Conservation (phyloP, 2,797 vertebrate genomes). For the Mareca strepera region DNA sequence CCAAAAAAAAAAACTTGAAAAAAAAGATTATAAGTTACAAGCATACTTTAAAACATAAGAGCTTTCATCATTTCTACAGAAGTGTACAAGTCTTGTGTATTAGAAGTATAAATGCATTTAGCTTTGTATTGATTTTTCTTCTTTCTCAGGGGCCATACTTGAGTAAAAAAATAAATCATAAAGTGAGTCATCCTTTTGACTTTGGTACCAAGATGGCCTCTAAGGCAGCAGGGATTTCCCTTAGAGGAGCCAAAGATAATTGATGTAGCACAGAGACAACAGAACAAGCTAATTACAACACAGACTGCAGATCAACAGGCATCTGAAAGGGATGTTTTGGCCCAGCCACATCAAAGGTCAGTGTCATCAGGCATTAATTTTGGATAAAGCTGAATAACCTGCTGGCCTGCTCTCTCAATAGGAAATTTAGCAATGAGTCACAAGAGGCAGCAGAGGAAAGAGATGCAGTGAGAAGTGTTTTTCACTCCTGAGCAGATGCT, state of each 20-base stretch:
- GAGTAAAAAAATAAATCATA: neutral
- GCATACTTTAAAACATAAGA: neutral
- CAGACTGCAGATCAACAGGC: neutral
- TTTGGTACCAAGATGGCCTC: neutral
- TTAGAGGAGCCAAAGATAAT: neutral
- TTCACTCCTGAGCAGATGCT: neutral
- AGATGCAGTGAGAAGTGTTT: neutral
- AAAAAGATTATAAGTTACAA: neutral
- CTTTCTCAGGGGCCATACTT: neutral
- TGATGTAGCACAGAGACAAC: neutral
- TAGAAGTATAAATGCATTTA: neutral
- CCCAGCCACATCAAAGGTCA: neutral
- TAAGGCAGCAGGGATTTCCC: neutral
- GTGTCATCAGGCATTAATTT: neutral
- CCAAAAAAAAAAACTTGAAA: neutral
- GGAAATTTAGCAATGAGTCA: neutral
- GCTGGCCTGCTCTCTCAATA: neutral
- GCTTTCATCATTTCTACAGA: neutral
- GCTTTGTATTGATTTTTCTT: neutral
- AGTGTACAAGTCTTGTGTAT: neutral
- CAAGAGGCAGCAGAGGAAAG: neutral
- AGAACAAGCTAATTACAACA: neutral
- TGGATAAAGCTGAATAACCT: neutral
- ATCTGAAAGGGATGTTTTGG: neutral
- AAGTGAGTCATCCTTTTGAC: neutral